Evolutionary conservation across 2,797 vertebrate species (phyloP).

Genomic region (Enoplosus armatus): DNA sequence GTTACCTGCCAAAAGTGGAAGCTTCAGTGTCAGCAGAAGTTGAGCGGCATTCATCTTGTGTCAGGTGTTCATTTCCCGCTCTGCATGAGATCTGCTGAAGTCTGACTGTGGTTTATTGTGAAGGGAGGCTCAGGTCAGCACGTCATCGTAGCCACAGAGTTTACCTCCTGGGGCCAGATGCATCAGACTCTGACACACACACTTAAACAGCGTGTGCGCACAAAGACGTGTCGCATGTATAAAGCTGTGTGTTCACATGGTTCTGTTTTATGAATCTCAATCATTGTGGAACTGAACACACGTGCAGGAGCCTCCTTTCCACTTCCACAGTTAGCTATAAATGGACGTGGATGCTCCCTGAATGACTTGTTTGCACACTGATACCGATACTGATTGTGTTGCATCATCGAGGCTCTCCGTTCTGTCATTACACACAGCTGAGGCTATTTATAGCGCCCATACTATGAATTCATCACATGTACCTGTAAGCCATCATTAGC

Average conservation of each 20-base stretch:
- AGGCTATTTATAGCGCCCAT: no score
- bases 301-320: no score
- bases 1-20: neutral
- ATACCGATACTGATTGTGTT: no score
- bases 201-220: neutral
- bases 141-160: neutral
- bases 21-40: conserved; percentile 2
- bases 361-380: no score
- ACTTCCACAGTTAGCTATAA: no score
- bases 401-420: no score
- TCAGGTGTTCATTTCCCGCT: conserved; percentile 9
- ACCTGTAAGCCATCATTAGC: neutral
- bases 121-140: neutral
- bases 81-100: conserved; percentile 3
- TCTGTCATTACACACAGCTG: no score
- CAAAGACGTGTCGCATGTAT: neutral
- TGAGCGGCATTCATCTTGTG: neutral
- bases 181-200: neutral
- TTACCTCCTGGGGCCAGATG: neutral
- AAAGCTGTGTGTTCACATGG: neutral
- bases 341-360: no score
- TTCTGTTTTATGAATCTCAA: no score
- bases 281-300: no score
- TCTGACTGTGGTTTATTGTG: conserved; percentile 18
- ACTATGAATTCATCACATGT: no score